Evolutionary conservation across 2,113 vertebrate genomes (phyloP).

Genomic region (Grammomys surdaster): DNA sequence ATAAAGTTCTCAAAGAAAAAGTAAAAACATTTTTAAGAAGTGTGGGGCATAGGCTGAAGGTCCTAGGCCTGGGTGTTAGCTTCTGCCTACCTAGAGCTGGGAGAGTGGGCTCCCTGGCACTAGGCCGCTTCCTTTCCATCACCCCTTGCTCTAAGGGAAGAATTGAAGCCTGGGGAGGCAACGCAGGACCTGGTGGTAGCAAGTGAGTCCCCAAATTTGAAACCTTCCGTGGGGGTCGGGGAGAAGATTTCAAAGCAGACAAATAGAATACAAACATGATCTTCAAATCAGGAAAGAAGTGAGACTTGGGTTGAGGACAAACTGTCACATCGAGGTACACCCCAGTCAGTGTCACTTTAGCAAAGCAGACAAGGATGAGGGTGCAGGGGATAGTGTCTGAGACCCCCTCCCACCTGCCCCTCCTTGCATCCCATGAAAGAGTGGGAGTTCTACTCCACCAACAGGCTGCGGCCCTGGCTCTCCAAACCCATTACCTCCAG

Average conservation of each 20-base stretch:
- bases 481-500: constrained; percentile 78
- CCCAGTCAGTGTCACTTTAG: neutral
- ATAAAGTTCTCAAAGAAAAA: neutral
- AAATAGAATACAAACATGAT: constrained; percentile 20
- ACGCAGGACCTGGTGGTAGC: neutral
- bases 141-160: neutral
- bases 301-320: neutral
- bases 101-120: neutral
- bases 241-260: neutral
- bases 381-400: neutral
- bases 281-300: constrained; percentile 25
- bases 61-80: neutral
- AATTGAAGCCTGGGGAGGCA: neutral
- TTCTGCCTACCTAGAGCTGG: neutral
- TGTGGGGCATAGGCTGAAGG: neutral
- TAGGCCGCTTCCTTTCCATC: too few species aligned
- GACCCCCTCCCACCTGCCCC: neutral
- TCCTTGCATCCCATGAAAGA: neutral
- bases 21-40: neutral
- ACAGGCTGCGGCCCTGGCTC: constrained; percentile 3
- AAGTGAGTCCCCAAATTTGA: neutral
- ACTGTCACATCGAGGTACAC: neutral
- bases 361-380: neutral
- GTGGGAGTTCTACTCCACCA: neutral
- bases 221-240: neutral